Base-by-base conservation (phyloP, 2,113 vertebrate species). In the Chrysochloris asiatica region DNA sequence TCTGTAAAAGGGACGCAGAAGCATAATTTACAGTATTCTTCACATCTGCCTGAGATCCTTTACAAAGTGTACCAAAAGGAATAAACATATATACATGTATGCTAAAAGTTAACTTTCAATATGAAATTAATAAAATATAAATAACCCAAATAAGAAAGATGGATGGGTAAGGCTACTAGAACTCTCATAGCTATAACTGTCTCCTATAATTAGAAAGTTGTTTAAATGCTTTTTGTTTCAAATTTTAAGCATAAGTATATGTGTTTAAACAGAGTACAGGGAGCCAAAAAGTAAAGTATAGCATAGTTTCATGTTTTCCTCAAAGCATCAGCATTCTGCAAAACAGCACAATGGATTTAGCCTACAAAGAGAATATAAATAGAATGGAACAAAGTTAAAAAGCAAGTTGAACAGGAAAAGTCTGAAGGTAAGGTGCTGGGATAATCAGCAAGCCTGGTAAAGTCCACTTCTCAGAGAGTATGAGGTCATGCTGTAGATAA, bases 401-500 rank as follows among this genome's bases (percentile, higher is more conserved):
- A 78, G 52, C 63, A 83, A 85, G 65, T 26, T 26, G 78, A 87
- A 73, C 52, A 90, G 24, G 59, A 61, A 69, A 69, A 50, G 8
- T 63, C 72, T 45, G 26, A 36, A 81, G 88, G 50, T 79, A 50
- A 78, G 76, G 41, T 45, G 1, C 38, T 26, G 22, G 59, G n/a
- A 45, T 88, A 83, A 94, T 63, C 83, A 56, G 41, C 26, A 80
- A 92, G 88, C 30, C 48, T 77, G 56, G 59, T 82, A 45, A 79
- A 67, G 72, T 81, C 52, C 85, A n/a, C 41, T 88, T 84, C 76
- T 90, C 81, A 90, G 85, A 73, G 79, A 16, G 59, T 17, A 72
- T 96, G 94, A 96, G 67, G 92, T 95, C 93, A 95, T 83, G 41
- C 77, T 47, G 84, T 47, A 93, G 92, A 96, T 89, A 95, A 88